Evolutionary conservation across 2,888 invertebrate species (phyloP).

Genomic region (Chrysomela aeneicollis): DNA sequence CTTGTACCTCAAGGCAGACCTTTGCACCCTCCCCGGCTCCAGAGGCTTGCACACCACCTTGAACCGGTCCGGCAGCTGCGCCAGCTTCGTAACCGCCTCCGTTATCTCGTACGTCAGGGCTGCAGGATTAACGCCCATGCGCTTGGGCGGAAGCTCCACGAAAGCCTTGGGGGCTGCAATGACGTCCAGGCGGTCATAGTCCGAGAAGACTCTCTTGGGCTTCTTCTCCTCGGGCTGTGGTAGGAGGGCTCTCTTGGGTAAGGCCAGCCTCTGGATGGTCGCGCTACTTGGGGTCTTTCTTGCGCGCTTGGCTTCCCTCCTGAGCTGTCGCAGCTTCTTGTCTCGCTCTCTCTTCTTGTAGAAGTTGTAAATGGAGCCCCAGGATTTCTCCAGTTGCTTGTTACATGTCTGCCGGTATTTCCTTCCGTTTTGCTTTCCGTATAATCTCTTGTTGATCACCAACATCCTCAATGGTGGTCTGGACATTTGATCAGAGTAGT

Average conservation of each 20-base stretch:
- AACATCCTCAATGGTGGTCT: constrained; percentile 41
- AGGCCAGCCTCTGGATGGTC: constrained; percentile 28
- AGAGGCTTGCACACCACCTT: constrained; percentile 40
- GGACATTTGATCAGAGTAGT: constrained; percentile 44
- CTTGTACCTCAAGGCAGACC: constrained; percentile 43
- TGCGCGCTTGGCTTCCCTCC: constrained; percentile 2
- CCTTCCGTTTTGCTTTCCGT: constrained; percentile 19
- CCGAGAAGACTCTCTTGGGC: constrained; percentile 39
- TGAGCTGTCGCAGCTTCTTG: constrained; percentile 30
- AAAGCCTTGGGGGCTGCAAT: constrained; percentile 44
- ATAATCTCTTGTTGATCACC: constrained; percentile 35
- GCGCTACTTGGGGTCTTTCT: constrained; percentile 23
- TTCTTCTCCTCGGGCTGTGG: constrained; percentile 36
- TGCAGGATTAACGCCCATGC: constrained; percentile 37
- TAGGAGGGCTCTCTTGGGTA: constrained; percentile 37
- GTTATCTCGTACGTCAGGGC: constrained; percentile 47
- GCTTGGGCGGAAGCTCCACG: constrained; percentile 34
- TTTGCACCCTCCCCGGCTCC: constrained; percentile 43
- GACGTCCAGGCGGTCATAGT: constrained; percentile 38
- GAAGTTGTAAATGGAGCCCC: constrained; percentile 50
- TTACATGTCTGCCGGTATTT: constrained; percentile 34
- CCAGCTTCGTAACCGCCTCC: constrained; percentile 41
- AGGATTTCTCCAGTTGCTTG: constrained; percentile 42
- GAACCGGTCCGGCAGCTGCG: constrained; percentile 40
- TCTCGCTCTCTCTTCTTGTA: constrained; percentile 46